A percentile compares a stretch with the other conserved stretches of the same genome.
Evolutionary conservation across 2,797 vertebrate species (phyloP).

Genomic region (Leucoraja ocellata): DNA sequence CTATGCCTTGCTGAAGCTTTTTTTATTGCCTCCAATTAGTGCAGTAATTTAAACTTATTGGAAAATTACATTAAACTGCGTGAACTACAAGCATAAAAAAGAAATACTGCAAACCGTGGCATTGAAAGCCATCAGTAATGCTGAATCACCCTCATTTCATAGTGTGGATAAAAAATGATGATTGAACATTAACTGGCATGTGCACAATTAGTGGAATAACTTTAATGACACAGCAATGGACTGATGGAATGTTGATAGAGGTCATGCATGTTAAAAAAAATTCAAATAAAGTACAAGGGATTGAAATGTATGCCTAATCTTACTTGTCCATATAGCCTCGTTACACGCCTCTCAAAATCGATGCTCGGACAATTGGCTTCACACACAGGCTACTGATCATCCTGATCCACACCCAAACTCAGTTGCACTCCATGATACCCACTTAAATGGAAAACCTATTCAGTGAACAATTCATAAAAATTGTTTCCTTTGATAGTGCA

Average conservation of each 20-base stretch:
- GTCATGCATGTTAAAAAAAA: not conserved
- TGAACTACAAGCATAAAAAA: constrained; percentile 13
- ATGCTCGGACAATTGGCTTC: not conserved
- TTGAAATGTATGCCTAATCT: not conserved
- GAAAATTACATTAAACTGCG: not conserved
- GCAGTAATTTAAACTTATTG: constrained; percentile 24
- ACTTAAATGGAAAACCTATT: not conserved
- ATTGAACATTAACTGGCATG: not conserved
- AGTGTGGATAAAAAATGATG: not conserved
- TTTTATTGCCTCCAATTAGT: not conserved
- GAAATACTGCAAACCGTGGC: not conserved
- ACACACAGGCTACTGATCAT: not conserved
- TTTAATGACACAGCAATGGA: not conserved
- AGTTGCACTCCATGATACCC: not conserved
- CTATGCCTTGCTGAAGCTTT: not conserved
- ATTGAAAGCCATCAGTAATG: not conserved
- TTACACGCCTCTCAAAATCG: not conserved
- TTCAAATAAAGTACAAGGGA: not conserved
- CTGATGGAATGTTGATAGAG: not conserved
- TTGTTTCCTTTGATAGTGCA: not conserved
- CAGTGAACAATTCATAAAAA: not conserved
- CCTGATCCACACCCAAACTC: not conserved
- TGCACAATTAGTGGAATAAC: not conserved
- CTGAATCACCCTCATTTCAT: not conserved
- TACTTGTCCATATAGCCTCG: not conserved